Conservation (phyloP, 2,888 invertebrate species). For the Macropis europaea region DNA sequence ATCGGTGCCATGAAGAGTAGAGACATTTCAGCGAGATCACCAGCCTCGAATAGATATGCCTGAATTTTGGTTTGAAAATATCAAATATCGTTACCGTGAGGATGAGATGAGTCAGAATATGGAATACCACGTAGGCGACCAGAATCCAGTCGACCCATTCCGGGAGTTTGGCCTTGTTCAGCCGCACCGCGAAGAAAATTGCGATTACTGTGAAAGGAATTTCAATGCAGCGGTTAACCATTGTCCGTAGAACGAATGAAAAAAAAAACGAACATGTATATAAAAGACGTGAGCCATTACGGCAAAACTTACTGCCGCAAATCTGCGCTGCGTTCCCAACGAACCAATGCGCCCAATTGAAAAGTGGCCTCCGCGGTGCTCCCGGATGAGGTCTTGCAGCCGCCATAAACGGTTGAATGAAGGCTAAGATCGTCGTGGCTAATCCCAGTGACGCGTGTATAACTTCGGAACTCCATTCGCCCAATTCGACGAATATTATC, state of each 20-base stretch:
- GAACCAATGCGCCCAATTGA: conserved; percentile 96
- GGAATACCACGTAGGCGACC: conserved; percentile 93
- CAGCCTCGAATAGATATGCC: background rate
- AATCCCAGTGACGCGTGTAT: conserved; percentile 92
- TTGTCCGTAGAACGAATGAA: background rate
- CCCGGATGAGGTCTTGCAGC: conserved; percentile 93
- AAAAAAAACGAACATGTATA: background rate
- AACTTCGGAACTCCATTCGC: conserved; percentile 87
- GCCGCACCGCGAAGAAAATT: conserved; percentile 94
- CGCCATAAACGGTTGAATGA: conserved; percentile 93
- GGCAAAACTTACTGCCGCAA: conserved; percentile 87
- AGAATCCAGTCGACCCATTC: conserved; percentile 93
- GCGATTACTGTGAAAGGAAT: conserved; percentile 88
- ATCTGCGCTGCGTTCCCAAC: conserved; percentile 94
- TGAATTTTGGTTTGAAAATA: background rate
- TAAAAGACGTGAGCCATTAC: background rate
- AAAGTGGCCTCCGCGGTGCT: conserved; percentile 88
- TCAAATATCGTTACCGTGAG: conserved; percentile 85
- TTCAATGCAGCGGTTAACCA: conserved; percentile 35
- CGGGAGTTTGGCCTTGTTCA: conserved; percentile 92
- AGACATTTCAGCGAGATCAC: no score
- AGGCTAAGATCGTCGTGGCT: conserved; percentile 89
- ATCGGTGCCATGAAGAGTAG: no score
- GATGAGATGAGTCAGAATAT: conserved; percentile 92
- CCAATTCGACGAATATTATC: conserved; percentile 90